A percentile compares a stretch with the other conserved stretches of the same genome.
Conservation (phyloP, 2,797 vertebrate species). For the Mormyrus proboscirostris region DNA sequence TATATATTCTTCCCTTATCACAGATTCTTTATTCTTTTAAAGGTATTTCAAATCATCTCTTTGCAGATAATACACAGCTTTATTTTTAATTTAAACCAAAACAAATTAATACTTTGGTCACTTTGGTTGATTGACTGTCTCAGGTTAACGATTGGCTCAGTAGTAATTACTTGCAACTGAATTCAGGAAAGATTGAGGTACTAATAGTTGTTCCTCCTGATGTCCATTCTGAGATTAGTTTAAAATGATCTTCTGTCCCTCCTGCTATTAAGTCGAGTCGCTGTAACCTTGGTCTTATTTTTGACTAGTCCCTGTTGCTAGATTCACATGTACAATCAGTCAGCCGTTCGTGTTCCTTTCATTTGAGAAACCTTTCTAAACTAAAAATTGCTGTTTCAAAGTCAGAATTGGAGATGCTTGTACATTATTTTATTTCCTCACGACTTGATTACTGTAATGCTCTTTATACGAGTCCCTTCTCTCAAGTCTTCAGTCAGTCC, state of each 20-base stretch:
- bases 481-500: background rate
- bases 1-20: background rate
- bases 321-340: background rate
- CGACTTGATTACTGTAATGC: background rate
- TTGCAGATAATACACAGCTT: background rate
- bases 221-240: background rate
- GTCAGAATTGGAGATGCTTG: background rate
- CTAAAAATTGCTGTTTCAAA: background rate
- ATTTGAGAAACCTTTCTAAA: background rate
- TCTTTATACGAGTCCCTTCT: background rate
- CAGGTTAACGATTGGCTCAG: background rate
- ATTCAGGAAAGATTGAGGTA: background rate
- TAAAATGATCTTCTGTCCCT: background rate
- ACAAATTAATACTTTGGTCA: background rate
- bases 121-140: background rate
- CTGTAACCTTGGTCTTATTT: background rate
- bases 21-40: background rate
- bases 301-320: background rate
- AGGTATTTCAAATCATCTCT: background rate
- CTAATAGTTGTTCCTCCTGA: background rate
- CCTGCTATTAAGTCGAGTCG: background rate
- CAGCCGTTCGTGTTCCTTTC: background rate
- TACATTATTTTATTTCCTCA: background rate
- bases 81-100: background rate
- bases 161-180: background rate